Percentiles rank a stretch among this genome's conserved stretches.
Conservation (phyloP, 2,797 vertebrate genomes). For the Rhinoraja longicauda region DNA sequence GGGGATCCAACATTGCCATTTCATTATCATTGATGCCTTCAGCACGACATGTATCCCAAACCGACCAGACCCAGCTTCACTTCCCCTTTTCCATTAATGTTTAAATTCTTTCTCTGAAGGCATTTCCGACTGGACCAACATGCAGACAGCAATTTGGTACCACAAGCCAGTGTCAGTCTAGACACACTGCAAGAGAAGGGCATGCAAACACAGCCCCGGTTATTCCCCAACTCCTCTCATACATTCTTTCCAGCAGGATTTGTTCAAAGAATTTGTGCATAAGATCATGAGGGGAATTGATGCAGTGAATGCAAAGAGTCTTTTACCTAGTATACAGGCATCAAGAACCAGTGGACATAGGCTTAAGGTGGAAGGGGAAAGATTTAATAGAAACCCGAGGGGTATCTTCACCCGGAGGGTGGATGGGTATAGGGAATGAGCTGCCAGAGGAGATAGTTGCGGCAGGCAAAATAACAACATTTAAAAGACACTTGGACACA, state of each 20-base stretch:
- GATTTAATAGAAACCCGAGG: too few species aligned
- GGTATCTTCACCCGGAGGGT: too few species aligned
- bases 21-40: neutral
- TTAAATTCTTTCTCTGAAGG: neutral
- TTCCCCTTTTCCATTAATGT: neutral
- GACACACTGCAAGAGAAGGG: neutral
- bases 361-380: too few species aligned
- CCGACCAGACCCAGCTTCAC: too few species aligned
- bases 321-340: too few species aligned
- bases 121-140: neutral
- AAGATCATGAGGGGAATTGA: too few species aligned
- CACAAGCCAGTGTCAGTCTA: neutral
- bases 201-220: neutral
- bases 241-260: neutral
- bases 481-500: too few species aligned
- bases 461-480: too few species aligned
- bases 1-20: neutral
- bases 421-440: too few species aligned
- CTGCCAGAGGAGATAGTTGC: too few species aligned
- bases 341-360: too few species aligned
- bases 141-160: neutral
- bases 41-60: neutral
- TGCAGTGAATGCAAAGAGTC: too few species aligned
- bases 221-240: neutral
- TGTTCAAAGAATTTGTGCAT: neutral